Conservation (phyloP, 2,113 vertebrate genomes). For the Prinia subflava region DNA sequence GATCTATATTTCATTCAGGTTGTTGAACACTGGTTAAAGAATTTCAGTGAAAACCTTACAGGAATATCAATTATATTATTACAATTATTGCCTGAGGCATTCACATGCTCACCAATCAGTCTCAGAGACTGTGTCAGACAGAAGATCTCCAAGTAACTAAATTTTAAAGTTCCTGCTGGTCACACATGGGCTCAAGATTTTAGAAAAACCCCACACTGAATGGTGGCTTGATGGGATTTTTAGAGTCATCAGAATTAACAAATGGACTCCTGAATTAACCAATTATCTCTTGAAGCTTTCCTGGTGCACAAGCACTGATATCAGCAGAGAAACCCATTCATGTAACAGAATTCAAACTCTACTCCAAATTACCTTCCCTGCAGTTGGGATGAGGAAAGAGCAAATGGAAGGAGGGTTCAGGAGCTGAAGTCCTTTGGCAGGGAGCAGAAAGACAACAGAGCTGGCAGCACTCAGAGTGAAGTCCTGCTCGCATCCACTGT, state of each 20-base stretch:
- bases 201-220: neutral
- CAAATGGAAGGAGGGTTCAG: neutral
- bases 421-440: neutral
- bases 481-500: neutral
- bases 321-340: accelerated
- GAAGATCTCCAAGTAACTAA: neutral
- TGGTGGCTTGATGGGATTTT: neutral
- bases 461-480: neutral
- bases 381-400: neutral
- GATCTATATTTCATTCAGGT: neutral
- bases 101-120: neutral
- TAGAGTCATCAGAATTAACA: neutral
- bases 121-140: neutral
- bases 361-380: neutral
- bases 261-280: neutral
- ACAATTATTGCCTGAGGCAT: neutral
- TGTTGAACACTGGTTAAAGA: neutral
- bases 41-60: neutral
- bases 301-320: neutral
- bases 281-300: neutral
- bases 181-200: accelerated
- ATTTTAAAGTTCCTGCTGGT: neutral
- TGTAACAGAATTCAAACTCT: neutral
- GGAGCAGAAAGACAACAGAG: neutral
- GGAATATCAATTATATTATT: neutral